Evolutionary conservation across 2,797 vertebrate genomes (phyloP).

Genomic region (Hydrophis major): DNA sequence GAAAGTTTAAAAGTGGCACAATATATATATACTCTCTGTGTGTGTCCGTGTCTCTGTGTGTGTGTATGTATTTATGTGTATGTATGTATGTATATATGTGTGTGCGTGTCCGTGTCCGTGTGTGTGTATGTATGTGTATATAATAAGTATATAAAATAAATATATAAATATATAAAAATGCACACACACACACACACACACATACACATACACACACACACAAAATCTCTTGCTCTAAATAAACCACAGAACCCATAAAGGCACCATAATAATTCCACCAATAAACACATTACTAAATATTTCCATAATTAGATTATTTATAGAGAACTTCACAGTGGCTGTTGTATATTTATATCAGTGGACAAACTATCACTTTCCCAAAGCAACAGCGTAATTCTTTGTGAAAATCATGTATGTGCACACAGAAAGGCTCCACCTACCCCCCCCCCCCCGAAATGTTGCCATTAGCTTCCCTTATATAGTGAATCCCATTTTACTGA

Average conservation of each 20-base stretch:
- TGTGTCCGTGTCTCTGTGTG: too few species aligned
- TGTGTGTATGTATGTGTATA: too few species aligned
- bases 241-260: background rate
- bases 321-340: background rate
- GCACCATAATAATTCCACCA: background rate
- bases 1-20: background rate
- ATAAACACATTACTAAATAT: background rate
- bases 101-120: too few species aligned
- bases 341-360: background rate
- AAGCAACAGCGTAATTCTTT: background rate
- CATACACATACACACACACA: too few species aligned
- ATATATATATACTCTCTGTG: too few species aligned
- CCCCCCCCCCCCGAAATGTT: background rate
- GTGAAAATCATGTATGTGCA: background rate
- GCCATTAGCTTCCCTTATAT: background rate
- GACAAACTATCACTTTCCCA: background rate
- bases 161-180: too few species aligned
- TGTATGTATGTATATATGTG: too few species aligned
- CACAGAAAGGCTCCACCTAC: background rate
- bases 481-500: too few species aligned
- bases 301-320: background rate
- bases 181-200: too few species aligned
- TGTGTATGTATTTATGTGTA: too few species aligned
- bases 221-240: background rate
- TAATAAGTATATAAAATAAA: too few species aligned